Conservation (phyloP, 1,140 invertebrate genomes). For the Drosophila nasuta region DNA sequence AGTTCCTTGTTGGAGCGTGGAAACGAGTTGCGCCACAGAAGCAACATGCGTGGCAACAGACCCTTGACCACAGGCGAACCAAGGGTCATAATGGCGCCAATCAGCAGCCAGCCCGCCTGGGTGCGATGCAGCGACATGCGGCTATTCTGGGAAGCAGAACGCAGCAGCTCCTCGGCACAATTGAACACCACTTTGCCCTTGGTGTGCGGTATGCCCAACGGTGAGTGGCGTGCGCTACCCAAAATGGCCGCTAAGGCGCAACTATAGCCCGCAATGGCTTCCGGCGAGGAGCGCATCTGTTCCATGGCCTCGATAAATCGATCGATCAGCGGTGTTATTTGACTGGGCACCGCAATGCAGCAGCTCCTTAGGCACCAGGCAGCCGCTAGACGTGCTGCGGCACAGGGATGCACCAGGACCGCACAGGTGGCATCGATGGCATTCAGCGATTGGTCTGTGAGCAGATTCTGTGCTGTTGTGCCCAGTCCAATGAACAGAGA, state of each 20-base stretch:
- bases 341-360: slow-evolving; percentile 96
- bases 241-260: slow-evolving; percentile 96
- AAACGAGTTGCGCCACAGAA: slow-evolving; percentile 99
- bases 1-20: slow-evolving; percentile 97
- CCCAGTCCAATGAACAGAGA: slow-evolving; percentile 94
- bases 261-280: slow-evolving; percentile 97
- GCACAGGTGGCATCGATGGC: slow-evolving; percentile 87
- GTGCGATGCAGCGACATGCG: slow-evolving; percentile 97
- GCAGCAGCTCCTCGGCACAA: slow-evolving; percentile 97
- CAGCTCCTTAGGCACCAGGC: slow-evolving; percentile 97
- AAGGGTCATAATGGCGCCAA: slow-evolving; percentile 98
- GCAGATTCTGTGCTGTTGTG: slow-evolving; percentile 94
- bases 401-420: slow-evolving; percentile 95
- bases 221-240: slow-evolving; percentile 95
- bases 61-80: slow-evolving; percentile 97
- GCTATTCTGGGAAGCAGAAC: slow-evolving; percentile 98
- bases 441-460: slow-evolving; percentile 94
- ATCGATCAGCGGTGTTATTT: slow-evolving; percentile 96
- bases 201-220: slow-evolving; percentile 97
- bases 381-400: slow-evolving; percentile 95
- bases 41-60: slow-evolving; percentile 94
- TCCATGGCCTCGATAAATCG: slow-evolving; percentile 94
- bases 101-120: slow-evolving; percentile 98
- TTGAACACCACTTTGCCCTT: slow-evolving; percentile 99
- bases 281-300: slow-evolving; percentile 94